Evolutionary conservation across 2,888 invertebrate species (phyloP).

Genomic region (Amphipoea lucens): DNA sequence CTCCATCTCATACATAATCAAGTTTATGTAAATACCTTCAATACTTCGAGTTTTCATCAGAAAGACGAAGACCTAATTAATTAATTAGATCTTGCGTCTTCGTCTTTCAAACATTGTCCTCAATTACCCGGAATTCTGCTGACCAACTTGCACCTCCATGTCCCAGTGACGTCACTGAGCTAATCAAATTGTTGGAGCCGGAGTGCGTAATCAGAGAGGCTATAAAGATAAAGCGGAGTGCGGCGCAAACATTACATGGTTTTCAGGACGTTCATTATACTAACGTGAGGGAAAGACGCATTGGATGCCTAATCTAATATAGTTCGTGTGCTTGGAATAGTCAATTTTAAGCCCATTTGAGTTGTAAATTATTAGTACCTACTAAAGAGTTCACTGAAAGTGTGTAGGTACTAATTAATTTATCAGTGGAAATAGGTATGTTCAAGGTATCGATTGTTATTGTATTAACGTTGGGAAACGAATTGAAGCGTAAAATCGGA

Average conservation of each 20-base stretch:
- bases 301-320: not conserved
- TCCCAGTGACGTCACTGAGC: slow-evolving; percentile 59
- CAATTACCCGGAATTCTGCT: slow-evolving; percentile 27
- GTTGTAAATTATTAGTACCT: not conserved
- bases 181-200: slow-evolving; percentile 73
- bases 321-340: slow-evolving; percentile 2
- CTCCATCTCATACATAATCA: not conserved
- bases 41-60: not conserved
- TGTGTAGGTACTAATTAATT: not conserved
- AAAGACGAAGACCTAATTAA: not conserved
- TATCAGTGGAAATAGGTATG: not conserved
- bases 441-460: not conserved
- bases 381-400: not conserved
- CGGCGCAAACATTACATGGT: not conserved
- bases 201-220: not conserved
- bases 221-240: not conserved
- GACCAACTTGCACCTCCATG: slow-evolving; percentile 36
- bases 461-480: not conserved
- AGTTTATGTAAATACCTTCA: not conserved
- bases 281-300: not conserved
- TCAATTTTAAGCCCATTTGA: not conserved
- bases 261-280: not conserved
- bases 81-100: slow-evolving; percentile 16
- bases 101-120: slow-evolving; percentile 26
- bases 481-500: not conserved